Evolutionary conservation across 2,888 invertebrate species (phyloP).

Genomic region (Eupithecia pulchellata): DNA sequence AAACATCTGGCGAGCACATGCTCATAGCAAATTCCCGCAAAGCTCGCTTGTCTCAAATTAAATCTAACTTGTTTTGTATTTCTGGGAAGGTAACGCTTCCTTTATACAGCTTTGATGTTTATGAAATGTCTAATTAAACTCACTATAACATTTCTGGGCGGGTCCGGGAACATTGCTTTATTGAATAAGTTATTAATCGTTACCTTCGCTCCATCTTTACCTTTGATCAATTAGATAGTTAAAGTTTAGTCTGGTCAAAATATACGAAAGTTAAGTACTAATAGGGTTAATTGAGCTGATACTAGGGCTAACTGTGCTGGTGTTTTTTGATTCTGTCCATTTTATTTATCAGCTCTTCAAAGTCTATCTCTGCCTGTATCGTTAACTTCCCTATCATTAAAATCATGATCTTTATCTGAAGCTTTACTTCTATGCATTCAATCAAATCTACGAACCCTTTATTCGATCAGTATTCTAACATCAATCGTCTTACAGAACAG

Average conservation of each 20-base stretch:
- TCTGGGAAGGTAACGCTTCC: conserved; percentile 41
- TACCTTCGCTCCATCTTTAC: neutral
- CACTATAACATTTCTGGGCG: conserved; percentile 11
- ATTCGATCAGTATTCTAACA: conserved; percentile 4
- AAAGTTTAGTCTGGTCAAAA: neutral
- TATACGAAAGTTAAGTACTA: neutral
- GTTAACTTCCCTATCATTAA: neutral
- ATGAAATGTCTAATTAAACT: conserved; percentile 27
- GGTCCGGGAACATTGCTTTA: neutral
- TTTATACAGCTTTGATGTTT: conserved; percentile 39
- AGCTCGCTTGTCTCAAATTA: conserved; percentile 35
- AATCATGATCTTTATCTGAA: conserved; percentile 11
- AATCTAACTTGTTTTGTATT: conserved; percentile 40
- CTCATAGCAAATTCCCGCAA: conserved; percentile 36
- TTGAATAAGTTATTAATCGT: neutral
- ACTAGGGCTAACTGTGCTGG: neutral
- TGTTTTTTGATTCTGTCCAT: neutral
- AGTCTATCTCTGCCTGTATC: neutral
- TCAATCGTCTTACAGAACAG: neutral
- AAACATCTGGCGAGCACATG: conserved; percentile 45
- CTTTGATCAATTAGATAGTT: neutral
- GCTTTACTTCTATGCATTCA: conserved; percentile 7
- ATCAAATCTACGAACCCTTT: conserved; percentile 14
- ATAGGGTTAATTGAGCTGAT: neutral
- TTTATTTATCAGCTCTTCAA: neutral